Evolutionary conservation across 2,113 vertebrate species (phyloP).

Genomic region (Phylloscopus whistleri): DNA sequence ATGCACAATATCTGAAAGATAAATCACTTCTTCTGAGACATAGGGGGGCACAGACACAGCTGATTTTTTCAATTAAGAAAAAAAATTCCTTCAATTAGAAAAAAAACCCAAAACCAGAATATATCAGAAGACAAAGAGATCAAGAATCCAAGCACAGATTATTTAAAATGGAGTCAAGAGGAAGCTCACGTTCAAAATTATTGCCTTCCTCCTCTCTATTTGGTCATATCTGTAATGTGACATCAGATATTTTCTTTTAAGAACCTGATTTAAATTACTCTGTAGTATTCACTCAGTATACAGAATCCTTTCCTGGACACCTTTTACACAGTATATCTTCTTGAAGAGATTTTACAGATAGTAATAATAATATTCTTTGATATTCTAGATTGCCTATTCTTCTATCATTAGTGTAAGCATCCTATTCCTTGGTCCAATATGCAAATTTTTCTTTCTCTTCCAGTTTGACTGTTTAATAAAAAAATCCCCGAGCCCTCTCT

Average conservation of each 20-base stretch:
- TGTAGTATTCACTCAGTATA: not conserved
- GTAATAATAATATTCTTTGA: not conserved
- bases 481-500: not conserved
- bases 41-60: fast-evolving
- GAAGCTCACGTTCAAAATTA: not conserved
- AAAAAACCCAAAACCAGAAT: fast-evolving
- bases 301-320: not conserved
- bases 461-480: not conserved
- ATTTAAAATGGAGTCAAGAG: not conserved
- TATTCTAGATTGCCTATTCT: not conserved
- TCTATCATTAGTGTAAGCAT: not conserved
- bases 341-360: not conserved
- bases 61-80: not conserved
- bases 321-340: not conserved
- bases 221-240: not conserved
- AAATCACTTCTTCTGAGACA: not conserved
- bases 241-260: not conserved
- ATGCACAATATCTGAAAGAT: fast-evolving
- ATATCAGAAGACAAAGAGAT: not conserved
- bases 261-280: not conserved
- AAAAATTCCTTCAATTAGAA: not conserved
- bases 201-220: not conserved
- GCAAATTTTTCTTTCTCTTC: not conserved
- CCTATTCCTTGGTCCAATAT: not conserved
- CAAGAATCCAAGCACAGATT: not conserved